A percentile compares a stretch with the other conserved stretches of the same genome.
Conservation (phyloP, 2,113 vertebrate species). For the Bubalus kerabau region DNA sequence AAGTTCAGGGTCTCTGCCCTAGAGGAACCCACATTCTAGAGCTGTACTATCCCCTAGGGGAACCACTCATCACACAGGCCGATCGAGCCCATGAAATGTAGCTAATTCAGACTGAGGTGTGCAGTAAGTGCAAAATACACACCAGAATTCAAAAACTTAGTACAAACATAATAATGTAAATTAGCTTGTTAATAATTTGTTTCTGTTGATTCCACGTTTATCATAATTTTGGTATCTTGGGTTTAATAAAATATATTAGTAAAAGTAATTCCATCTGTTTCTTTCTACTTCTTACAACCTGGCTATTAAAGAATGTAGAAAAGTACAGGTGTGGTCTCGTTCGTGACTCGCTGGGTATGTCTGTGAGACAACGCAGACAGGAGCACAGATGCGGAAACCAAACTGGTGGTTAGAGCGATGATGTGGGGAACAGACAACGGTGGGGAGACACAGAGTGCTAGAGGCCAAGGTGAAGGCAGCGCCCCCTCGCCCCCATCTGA, state of each 20-base stretch:
- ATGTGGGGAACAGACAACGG: accelerated
- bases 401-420: neutral
- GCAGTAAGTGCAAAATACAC: neutral
- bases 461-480: neutral
- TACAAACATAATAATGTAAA: neutral
- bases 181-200: neutral
- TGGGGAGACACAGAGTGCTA: neutral
- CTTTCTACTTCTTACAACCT: neutral
- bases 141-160: neutral
- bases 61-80: neutral
- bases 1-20: neutral
- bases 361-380: neutral
- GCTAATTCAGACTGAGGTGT: neutral
- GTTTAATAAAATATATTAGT: neutral
- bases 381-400: neutral
- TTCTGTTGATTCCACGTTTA: neutral
- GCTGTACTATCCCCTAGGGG: neutral
- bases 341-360: neutral
- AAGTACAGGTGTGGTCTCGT: neutral
- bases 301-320: neutral
- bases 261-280: neutral
- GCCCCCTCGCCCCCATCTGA: neutral
- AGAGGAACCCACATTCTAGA: neutral
- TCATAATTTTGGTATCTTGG: neutral
- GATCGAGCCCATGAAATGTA: neutral